Evolutionary conservation across 1,140 invertebrate genomes (phyloP).

Genomic region (Aporrectodea caliginosa): DNA sequence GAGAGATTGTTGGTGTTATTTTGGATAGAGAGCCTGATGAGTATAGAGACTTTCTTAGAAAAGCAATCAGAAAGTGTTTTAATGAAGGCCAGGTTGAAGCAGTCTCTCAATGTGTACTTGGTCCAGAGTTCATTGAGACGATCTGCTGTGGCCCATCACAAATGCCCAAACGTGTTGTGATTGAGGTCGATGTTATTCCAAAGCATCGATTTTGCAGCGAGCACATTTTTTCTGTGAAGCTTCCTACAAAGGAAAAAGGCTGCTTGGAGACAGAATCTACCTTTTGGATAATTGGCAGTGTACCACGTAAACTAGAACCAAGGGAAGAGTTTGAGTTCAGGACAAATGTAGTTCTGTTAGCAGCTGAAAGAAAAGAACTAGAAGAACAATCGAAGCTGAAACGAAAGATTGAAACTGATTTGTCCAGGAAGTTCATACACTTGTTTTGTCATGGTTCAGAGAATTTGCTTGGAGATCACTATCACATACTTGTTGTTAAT

Average conservation of each 20-base stretch:
- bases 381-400: constrained; percentile 1
- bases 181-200: constrained; percentile 24
- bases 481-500: constrained; percentile 14
- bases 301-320: neutral
- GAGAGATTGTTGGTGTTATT: constrained; percentile 1
- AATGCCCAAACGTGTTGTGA: neutral
- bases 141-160: neutral
- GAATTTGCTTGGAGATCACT: constrained; percentile 5
- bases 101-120: constrained; percentile 8
- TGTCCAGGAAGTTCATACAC: neutral
- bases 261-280: neutral
- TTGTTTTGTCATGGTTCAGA: constrained; percentile 12
- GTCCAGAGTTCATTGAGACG: constrained; percentile 16
- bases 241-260: neutral
- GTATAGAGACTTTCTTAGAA: constrained; percentile 5
- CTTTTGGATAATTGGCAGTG: constrained; percentile 1
- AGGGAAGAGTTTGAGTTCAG: constrained; percentile 11
- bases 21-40: neutral
- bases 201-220: constrained; percentile 13
- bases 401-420: neutral
- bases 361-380: constrained; percentile 14
- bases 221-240: constrained; percentile 15
- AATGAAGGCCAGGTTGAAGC: constrained; percentile 2
- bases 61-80: constrained; percentile 5
- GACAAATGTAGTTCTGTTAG: neutral